phyloP scores from a whole-genome alignment of 2,113 vertebrate species.

The Pionites leucogaster region DNA sequence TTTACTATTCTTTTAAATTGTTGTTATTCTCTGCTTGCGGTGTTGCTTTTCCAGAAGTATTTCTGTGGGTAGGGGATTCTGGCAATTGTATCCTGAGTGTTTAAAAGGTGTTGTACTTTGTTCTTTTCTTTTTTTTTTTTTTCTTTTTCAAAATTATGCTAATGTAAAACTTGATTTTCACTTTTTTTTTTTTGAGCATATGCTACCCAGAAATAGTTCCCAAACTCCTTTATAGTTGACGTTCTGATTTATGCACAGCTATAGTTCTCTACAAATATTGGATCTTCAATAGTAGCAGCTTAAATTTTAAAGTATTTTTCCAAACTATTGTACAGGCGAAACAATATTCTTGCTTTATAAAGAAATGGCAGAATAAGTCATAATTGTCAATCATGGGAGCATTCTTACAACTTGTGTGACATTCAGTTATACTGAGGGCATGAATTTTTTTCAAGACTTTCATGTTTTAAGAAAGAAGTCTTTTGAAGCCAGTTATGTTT shows the following conservation, averaged over 20 bases:
- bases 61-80: neutral
- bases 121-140: neutral
- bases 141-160: neutral
- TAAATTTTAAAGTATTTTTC: neutral
- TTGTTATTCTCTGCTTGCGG: neutral
- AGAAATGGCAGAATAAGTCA: neutral
- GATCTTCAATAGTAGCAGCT: neutral
- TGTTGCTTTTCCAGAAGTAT: neutral
- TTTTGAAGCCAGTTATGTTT: slow-evolving; percentile 1
- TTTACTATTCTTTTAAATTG: slow-evolving; percentile 7
- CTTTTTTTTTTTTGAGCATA: neutral
- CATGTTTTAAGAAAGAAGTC: neutral
- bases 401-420: neutral
- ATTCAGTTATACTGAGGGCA: neutral
- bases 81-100: neutral
- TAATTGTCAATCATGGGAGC: neutral
- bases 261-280: neutral
- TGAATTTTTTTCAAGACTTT: neutral
- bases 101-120: neutral
- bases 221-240: neutral
- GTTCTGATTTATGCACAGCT: neutral
- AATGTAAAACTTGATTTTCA: neutral
- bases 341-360: neutral
- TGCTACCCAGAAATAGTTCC: neutral
- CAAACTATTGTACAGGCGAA: neutral